Evolutionary conservation across 2,888 invertebrate genomes (phyloP).

Genomic region (Tenthredo amoena): DNA sequence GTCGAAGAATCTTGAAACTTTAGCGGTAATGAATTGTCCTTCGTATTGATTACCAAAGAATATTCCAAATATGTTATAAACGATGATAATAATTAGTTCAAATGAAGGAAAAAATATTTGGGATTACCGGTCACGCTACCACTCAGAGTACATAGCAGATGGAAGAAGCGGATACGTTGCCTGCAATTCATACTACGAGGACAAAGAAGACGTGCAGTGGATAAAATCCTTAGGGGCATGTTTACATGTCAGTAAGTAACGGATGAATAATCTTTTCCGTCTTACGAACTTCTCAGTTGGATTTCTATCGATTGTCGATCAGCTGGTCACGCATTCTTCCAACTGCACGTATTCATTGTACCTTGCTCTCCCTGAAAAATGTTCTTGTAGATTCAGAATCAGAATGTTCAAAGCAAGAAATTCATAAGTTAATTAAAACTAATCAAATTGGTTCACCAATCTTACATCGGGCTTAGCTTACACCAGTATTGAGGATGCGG

Average conservation of each 20-base stretch:
- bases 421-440: too few species aligned
- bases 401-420: too few species aligned
- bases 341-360: too few species aligned
- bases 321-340: conserved; percentile 85
- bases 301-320: conserved; percentile 82
- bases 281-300: conserved; percentile 46
- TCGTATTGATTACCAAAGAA: conserved; percentile 76
- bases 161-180: conserved; percentile 83
- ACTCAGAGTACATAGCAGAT: conserved; percentile 79
- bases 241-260: neutral
- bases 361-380: too few species aligned
- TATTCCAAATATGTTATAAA: conserved; percentile 59
- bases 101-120: conserved; percentile 36
- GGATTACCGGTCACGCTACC: conserved; percentile 7
- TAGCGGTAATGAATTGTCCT: conserved; percentile 67
- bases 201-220: conserved; percentile 83
- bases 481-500: too few species aligned
- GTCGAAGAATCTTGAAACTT: too few species aligned
- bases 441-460: too few species aligned
- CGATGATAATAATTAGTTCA: neutral
- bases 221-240: conserved; percentile 29
- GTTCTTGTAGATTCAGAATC: too few species aligned
- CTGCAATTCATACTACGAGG: conserved; percentile 81
- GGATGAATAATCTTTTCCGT: neutral
- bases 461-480: too few species aligned